phyloP scores from a whole-genome alignment of 2,888 invertebrate genomes.

The Abrostola triplasia region DNA sequence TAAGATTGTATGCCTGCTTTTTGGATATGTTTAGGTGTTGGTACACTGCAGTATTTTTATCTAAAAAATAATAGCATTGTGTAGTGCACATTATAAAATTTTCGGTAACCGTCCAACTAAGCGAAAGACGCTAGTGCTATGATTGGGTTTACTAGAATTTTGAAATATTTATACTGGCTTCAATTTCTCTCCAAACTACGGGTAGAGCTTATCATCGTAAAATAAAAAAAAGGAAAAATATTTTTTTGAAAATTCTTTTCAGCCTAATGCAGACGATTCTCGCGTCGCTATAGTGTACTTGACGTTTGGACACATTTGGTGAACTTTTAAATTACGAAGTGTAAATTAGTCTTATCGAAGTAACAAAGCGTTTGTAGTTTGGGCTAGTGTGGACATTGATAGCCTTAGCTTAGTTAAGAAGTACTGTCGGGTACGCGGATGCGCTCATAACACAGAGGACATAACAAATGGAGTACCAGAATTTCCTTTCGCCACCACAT shows the following conservation, averaged over 20 bases:
- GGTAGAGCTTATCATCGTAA: not conserved
- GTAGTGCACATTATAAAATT: slow-evolving; percentile 13
- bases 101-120: slow-evolving; percentile 27
- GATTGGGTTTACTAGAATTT: slow-evolving; percentile 12
- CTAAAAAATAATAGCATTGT: slow-evolving; percentile 29
- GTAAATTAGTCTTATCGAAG: slow-evolving; percentile 19
- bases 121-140: slow-evolving; percentile 24
- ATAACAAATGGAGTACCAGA: slow-evolving; percentile 16
- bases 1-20: not conserved
- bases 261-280: slow-evolving; percentile 15
- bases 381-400: slow-evolving; percentile 5
- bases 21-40: not conserved
- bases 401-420: slow-evolving; percentile 15
- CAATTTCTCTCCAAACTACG: not conserved
- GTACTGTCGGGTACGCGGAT: slow-evolving; percentile 7
- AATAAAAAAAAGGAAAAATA: slow-evolving; percentile 6
- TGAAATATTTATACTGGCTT: not conserved
- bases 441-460: slow-evolving; percentile 10
- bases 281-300: slow-evolving; percentile 5
- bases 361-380: slow-evolving; percentile 15
- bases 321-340: slow-evolving; percentile 34
- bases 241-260: slow-evolving; percentile 15
- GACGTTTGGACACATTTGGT: slow-evolving; percentile 32
- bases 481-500: not conserved
- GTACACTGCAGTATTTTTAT: slow-evolving; percentile 40